Conservation (phyloP, 2,888 invertebrate genomes). For the Hyposoter didymator region DNA sequence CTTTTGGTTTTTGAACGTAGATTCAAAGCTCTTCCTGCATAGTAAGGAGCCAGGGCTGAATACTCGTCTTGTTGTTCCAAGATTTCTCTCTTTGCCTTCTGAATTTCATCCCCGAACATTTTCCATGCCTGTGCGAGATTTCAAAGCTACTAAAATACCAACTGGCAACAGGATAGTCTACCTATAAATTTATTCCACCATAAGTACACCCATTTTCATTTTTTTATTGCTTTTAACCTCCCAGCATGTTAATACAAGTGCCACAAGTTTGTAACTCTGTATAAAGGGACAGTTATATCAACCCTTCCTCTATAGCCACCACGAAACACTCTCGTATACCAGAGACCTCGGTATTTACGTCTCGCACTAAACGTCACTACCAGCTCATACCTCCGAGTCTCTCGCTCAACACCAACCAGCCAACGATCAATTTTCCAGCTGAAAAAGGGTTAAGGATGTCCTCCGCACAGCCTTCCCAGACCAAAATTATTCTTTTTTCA, state of each 20-base stretch:
- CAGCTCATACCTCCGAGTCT: constrained; percentile 6
- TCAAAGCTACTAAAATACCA: not conserved
- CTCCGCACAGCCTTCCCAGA: not conserved
- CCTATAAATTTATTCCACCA: not conserved
- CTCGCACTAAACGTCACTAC: constrained; percentile 13
- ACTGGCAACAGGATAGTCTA: not conserved
- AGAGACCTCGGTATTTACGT: not conserved
- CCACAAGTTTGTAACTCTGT: constrained; percentile 4
- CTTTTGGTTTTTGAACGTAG: constrained; percentile 89
- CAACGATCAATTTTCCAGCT: constrained; percentile 7
- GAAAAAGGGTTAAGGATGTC: constrained; percentile 8
- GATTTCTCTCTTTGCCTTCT: constrained; percentile 89
- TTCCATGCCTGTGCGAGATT: constrained; percentile 87
- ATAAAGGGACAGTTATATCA: constrained; percentile 12
- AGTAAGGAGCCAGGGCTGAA: constrained; percentile 89
- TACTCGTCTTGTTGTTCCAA: constrained; percentile 87
- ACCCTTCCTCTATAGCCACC: not conserved
- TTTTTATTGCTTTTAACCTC: constrained; percentile 10
- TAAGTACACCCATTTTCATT: not conserved
- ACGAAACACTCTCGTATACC: constrained; percentile 5
- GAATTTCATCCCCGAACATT: constrained; percentile 91
- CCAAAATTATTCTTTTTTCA: not conserved
- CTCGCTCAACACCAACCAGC: constrained; percentile 2
- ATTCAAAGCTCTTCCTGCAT: constrained; percentile 90
- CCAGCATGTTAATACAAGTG: constrained; percentile 14